Conservation (phyloP, 2,888 invertebrate genomes). For the Papilio demoleus region DNA sequence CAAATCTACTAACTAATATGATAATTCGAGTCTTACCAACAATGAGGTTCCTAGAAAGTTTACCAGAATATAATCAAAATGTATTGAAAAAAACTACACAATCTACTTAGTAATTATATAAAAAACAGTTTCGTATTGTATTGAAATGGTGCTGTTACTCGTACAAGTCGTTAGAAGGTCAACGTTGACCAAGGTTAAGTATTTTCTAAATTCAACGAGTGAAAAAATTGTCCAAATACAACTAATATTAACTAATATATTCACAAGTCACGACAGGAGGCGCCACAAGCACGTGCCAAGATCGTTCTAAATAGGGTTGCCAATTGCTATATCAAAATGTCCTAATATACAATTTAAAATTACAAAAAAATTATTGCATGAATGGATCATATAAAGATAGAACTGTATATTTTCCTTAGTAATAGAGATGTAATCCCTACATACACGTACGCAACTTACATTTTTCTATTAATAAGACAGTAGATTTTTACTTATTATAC, state of each 20-base stretch:
- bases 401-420: too few species aligned
- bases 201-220: slow-evolving; percentile 11
- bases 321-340: background rate
- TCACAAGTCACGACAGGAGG: background rate
- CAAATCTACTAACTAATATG: background rate
- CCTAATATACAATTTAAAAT: background rate
- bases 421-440: too few species aligned
- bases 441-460: too few species aligned
- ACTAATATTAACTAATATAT: background rate
- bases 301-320: background rate
- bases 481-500: too few species aligned
- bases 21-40: background rate
- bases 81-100: background rate
- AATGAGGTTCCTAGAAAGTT: background rate
- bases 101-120: background rate
- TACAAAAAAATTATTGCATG: background rate
- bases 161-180: slow-evolving; percentile 1
- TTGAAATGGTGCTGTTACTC: background rate
- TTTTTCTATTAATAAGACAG: too few species aligned
- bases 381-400: too few species aligned
- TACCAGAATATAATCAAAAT: background rate
- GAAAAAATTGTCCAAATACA: background rate
- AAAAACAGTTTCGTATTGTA: background rate
- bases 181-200: slow-evolving; percentile 4
- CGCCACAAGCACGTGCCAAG: slow-evolving; percentile 18